Conservation (phyloP, 2,797 vertebrate species). For the Myripristis jacobus region DNA sequence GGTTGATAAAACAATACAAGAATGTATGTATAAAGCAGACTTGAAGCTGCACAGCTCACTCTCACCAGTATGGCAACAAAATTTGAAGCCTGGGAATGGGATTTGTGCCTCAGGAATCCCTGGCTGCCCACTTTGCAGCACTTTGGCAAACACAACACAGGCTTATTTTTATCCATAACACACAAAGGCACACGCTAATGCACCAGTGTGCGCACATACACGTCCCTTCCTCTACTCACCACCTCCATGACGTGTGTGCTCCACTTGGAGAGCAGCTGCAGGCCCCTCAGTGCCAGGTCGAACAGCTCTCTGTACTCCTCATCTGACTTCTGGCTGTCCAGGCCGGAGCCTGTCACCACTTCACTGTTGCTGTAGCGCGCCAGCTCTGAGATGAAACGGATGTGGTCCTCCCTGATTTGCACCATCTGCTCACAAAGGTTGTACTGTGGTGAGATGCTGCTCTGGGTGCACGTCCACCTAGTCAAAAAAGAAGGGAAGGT, state of each 20-base stretch:
- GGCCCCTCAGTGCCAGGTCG: constrained; percentile 93
- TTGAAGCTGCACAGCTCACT: no score
- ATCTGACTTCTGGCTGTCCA: constrained; percentile 99
- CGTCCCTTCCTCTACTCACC: constrained; percentile 79
- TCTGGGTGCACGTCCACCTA: constrained; percentile 99
- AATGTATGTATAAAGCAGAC: no score
- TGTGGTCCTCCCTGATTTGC: constrained; percentile 98
- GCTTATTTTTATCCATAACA: no score
- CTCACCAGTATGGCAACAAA: no score
- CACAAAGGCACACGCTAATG: constrained; percentile 2
- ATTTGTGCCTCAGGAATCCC: no score
- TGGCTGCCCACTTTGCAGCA: no score
- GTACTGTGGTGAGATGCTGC: constrained; percentile 98
- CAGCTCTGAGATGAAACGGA: constrained; percentile 98
- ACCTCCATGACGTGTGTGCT: constrained; percentile 99
- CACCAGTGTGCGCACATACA: neutral
- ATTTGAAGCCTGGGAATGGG: no score
- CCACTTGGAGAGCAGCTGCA: constrained; percentile 99
- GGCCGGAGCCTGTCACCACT: constrained; percentile 97
- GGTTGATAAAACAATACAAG: no score
- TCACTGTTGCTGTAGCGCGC: constrained; percentile 98
- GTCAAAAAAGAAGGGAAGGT: constrained; percentile 35
- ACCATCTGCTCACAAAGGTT: constrained; percentile 99
- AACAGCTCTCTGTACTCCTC: constrained; percentile 98
- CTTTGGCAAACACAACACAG: no score